Evolutionary conservation across 2,113 vertebrate genomes (phyloP), one percentile per base, ranked within the genome.

Genomic region (Anguilla japonica): DNA sequence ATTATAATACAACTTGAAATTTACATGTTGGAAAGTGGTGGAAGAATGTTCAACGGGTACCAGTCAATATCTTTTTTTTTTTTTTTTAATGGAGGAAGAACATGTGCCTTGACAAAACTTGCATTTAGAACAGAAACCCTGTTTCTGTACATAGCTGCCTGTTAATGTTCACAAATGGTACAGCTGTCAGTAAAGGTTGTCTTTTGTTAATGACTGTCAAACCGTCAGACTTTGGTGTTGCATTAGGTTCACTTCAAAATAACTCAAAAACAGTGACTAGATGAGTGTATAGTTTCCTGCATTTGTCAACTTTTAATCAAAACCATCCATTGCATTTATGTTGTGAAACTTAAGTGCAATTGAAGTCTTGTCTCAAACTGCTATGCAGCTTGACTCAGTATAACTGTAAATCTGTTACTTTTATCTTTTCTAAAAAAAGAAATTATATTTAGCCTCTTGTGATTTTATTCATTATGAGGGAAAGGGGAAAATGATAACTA

Each of bases 321-420:
- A 90, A 92, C 87, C 91, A 91, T 89, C 78, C 85, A 84, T 93
- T 89, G 91, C 90, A 92, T 93, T 91, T 91, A 88, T 94, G 89
- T 93, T 91, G 53, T 87, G 87, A 40, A 41, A 89, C 84, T 78
- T 93, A 89, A 84, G 92, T 94, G 90, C 90, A 94, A 88, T 90
- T 86, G 84, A 81, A 87, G 90, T 93, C 89, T 97, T 91, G 89
- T 96, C 95, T 96, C 95, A 95, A 95, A 95, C 95, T 96, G 96
- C 95, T 94, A 95, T 95, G 93, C 93, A 96, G 94, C 92, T 94
- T 93, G 94, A 93, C 93, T 96, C 95, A 95, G 95, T 96, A 95
- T 93, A 96, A 96, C 90, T 93, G 87, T 92, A 92, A 89, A 91
- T 88, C 83, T 91, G 88, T 93, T 90, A 91, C 88, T 90, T 91